Evolutionary conservation across 2,888 invertebrate genomes (phyloP).

Genomic region (Hypomecis punctinalis): DNA sequence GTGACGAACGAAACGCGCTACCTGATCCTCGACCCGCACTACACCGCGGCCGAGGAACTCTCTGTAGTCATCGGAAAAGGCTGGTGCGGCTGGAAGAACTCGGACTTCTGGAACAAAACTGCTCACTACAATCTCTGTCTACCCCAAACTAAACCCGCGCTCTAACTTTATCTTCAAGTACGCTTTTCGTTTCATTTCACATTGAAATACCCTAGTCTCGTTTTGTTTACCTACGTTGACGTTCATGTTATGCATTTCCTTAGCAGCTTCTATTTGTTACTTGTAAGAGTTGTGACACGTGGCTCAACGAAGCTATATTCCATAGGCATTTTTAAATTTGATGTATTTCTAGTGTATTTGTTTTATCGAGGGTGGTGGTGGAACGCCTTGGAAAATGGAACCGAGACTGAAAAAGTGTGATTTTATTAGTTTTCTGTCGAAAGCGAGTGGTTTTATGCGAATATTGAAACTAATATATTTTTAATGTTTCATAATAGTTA

Average conservation of each 20-base stretch:
- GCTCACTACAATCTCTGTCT: conserved; percentile 99
- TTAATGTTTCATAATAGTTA: conserved; percentile 18
- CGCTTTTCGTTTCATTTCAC: conserved; percentile 7
- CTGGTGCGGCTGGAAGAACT: conserved; percentile 99
- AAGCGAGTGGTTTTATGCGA: conserved; percentile 17
- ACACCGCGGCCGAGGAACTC: conserved; percentile 95
- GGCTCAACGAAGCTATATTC: conserved; percentile 28
- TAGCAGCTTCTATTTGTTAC: conserved; percentile 13
- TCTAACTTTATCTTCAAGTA: conserved; percentile 52
- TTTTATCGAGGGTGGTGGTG: conserved; percentile 18
- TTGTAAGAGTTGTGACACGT: conserved; percentile 11
- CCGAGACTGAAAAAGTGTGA: conserved; percentile 41
- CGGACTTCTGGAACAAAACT: conserved; percentile 97
- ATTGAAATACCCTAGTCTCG: conserved; percentile 13
- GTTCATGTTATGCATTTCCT: conserved; percentile 28
- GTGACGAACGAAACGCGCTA: conserved; percentile 93
- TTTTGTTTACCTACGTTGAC: conserved; percentile 7
- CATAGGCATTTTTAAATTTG: conserved; percentile 30
- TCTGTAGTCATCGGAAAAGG: conserved; percentile 91
- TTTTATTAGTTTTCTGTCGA: conserved; percentile 29
- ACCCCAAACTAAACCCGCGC: conserved; percentile 86
- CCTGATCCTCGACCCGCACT: conserved; percentile 99
- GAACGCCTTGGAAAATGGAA: conserved; percentile 30
- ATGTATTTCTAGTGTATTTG: conserved; percentile 23
- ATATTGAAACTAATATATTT: conserved; percentile 20